Percentiles rank a stretch among this genome's conserved stretches.
phyloP scores from a whole-genome alignment of 2,888 invertebrate species.

The Dryobota labecula region DNA sequence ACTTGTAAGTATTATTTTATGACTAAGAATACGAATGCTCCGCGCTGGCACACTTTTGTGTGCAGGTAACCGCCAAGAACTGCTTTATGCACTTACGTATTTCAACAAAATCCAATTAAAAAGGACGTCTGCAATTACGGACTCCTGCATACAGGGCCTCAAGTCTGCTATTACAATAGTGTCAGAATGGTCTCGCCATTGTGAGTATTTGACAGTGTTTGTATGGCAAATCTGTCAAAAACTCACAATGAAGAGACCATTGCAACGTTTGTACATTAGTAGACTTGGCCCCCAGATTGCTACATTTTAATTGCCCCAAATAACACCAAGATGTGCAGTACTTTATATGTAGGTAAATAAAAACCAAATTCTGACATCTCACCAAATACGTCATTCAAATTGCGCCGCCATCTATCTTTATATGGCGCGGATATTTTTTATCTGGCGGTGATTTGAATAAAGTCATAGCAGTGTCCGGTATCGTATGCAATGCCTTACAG shows the following conservation, averaged over 20 bases:
- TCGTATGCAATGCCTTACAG: conserved; percentile 76
- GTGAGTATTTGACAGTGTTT: too few relatives aligned
- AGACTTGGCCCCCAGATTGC: too few relatives aligned
- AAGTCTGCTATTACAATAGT: too few relatives aligned
- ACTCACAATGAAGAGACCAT: too few relatives aligned
- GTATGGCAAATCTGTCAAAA: too few relatives aligned
- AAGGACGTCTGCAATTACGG: conserved; percentile 38
- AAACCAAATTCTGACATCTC: conserved; percentile 74
- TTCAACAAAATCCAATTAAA: conserved; percentile 53
- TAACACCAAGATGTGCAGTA: conserved; percentile 52
- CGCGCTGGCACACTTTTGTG: conserved; percentile 50
- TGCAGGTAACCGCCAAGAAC: conserved; percentile 36
- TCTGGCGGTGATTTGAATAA: conserved; percentile 80
- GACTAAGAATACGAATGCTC: conserved; percentile 65
- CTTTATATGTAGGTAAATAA: conserved; percentile 69
- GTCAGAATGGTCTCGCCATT: too few relatives aligned
- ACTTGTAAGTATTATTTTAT: conserved; percentile 79
- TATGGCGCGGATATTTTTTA: conserved; percentile 77
- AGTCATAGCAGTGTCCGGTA: conserved; percentile 83
- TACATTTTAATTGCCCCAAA: conserved; percentile 61
- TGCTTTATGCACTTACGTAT: conserved; percentile 27
- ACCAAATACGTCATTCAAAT: conserved; percentile 83
- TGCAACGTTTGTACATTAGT: too few relatives aligned
- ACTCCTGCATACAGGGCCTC: conserved; percentile 36
- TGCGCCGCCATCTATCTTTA: conserved; percentile 70